Evolutionary conservation across 2,888 invertebrate species (phyloP).

Genomic region (Abrostola tripartita): DNA sequence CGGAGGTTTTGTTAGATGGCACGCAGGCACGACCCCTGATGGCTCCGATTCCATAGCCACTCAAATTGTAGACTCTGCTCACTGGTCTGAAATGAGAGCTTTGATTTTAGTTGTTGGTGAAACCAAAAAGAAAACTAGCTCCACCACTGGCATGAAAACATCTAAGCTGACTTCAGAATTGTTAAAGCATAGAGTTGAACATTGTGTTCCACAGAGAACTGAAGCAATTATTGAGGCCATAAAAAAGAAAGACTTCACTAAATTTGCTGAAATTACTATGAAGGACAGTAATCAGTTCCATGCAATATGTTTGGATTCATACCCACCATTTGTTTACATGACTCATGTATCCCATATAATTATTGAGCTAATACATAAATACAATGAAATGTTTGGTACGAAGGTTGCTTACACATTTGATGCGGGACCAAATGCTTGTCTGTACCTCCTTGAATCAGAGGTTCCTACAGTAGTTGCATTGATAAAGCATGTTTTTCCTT

Average conservation of each 20-base stretch:
- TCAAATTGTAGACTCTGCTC: conserved; percentile 91
- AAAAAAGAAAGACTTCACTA: conserved; percentile 91
- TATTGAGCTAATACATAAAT: conserved; percentile 93
- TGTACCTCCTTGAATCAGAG: conserved; percentile 94
- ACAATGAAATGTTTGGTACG: conserved; percentile 91
- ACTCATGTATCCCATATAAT: conserved; percentile 95
- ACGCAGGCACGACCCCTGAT: conserved; percentile 89
- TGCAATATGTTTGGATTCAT: conserved; percentile 97
- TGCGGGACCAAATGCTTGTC: conserved; percentile 98
- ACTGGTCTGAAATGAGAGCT: conserved; percentile 97
- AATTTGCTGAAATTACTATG: conserved; percentile 98
- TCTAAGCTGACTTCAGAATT: conserved; percentile 94
- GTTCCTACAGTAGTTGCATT: conserved; percentile 91
- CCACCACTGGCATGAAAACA: conserved; percentile 96
- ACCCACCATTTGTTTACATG: conserved; percentile 97
- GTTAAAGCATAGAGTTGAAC: conserved; percentile 91
- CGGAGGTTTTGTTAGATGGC: conserved; percentile 99
- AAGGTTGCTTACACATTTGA: conserved; percentile 99
- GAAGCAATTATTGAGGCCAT: conserved; percentile 88
- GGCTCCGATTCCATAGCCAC: conserved; percentile 93
- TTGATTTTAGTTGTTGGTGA: conserved; percentile 96
- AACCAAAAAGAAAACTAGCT: conserved; percentile 93
- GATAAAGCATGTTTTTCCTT: conserved; percentile 92
- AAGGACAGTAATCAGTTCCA: conserved; percentile 99
- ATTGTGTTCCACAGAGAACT: conserved; percentile 92